Conservation (phyloP, 2,797 vertebrate species). For the Myotis pilosus region DNA sequence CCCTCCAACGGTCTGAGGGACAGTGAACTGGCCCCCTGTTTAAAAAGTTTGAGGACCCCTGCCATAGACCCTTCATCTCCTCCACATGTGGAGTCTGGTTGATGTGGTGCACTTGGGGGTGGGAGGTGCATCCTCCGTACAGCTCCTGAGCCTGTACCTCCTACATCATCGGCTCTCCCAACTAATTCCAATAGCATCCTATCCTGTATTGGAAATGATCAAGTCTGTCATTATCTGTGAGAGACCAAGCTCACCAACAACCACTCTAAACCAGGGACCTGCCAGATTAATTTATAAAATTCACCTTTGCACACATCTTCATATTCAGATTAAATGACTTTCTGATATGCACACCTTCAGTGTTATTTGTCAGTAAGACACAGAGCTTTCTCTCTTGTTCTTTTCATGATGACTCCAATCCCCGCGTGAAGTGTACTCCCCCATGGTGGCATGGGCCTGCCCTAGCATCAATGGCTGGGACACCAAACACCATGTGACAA, state of each 20-base stretch:
- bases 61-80: background rate
- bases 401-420: slow-evolving; percentile 58
- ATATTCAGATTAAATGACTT: slow-evolving; percentile 39
- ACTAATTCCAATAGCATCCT: background rate
- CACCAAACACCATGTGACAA: background rate
- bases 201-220: background rate
- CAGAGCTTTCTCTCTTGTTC: slow-evolving; percentile 12
- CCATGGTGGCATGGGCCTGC: background rate
- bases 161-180: background rate
- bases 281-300: slow-evolving; percentile 28
- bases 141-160: background rate
- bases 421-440: background rate
- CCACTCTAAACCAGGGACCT: background rate
- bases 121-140: background rate
- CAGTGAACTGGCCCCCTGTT: no score
- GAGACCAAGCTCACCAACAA: background rate
- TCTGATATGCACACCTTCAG: slow-evolving; percentile 25
- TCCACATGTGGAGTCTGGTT: background rate
- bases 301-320: slow-evolving; percentile 23
- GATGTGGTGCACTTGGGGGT: background rate
- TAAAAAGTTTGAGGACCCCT: no score
- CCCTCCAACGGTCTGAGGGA: no score
- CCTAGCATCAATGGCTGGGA: background rate
- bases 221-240: background rate
- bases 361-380: slow-evolving; percentile 29